These are phyloP conservation scores for Coelogynopora nodosa DNA, from an alignment of 2,888 invertebrate genomes.

Conservation along the genomic window DNA sequence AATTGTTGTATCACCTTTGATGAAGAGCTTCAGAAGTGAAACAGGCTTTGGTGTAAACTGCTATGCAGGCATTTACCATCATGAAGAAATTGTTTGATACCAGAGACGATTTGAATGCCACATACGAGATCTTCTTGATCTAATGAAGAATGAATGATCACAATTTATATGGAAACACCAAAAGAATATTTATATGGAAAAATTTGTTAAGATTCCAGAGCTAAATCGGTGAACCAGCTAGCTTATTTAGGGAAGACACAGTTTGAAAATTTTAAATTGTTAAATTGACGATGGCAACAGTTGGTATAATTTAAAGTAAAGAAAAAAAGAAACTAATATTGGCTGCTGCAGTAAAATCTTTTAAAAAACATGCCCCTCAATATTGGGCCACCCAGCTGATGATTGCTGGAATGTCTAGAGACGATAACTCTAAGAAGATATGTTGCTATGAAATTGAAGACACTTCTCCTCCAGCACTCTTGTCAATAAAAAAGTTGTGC, in stretches of 20 bases:
- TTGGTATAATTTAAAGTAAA: constrained; percentile 9
- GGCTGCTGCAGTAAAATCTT: background rate
- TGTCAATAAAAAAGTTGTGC: background rate
- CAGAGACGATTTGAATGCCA: constrained; percentile 5
- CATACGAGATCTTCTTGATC: background rate
- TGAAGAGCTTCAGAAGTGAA: background rate
- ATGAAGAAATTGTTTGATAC: constrained; percentile 8
- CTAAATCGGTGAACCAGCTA: constrained; percentile 3
- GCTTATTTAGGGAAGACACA: background rate
- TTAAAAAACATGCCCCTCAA: background rate
- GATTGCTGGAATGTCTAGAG: constrained; percentile 11
- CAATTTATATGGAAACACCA: background rate
- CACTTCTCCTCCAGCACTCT: constrained; percentile 22
- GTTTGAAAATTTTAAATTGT: constrained; percentile 1
- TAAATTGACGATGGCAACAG: constrained; percentile 1
- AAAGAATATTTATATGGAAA: background rate
- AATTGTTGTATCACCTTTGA: constrained; percentile 13
- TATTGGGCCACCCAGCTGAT: constrained; percentile 8
- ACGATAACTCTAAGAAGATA: background rate
- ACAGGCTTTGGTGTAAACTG: constrained; percentile 16
- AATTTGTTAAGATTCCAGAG: constrained; percentile 1
- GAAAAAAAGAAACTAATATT: constrained; percentile 1
- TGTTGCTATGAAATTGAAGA: constrained; percentile 13
- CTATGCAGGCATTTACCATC: background rate
- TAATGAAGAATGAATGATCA: background rate